Base-by-base conservation (phyloP, 2,113 vertebrate genomes). In the Toxostoma redivivum region DNA sequence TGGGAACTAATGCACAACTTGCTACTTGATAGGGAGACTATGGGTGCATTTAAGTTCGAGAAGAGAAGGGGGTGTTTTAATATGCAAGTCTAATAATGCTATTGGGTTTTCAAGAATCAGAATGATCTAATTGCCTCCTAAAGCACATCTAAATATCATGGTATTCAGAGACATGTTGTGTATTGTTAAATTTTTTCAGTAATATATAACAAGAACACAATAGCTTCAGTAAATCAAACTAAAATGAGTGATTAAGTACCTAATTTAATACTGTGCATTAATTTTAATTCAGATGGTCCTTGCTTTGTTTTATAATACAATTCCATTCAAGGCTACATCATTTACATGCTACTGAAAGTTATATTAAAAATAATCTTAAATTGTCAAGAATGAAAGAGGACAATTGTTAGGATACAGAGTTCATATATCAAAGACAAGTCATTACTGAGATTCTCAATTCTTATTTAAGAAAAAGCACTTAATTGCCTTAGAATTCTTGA, bases 171-270 rank as follows among this genome's bases (percentile, higher is more conserved):
- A 91, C 47, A 24, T 91, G 88, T 95, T 96, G 74, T 96, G 95
- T 96, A 94, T 95, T 92, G 89, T 95, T 97, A 91, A 81, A 54
- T 95, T 96, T 95, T 97, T 97, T 95, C 92, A 77, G 94, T 96
- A 96, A 92, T 94, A 82, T 79, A 96, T 93, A 97, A 97, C 81
- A 81, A 91, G 96, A 97, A 97, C 81, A 97, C 95, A 97, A 97
- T 92, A 95, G 92, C 81, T 88, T 94, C 94, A 85, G 95, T 98
- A 98, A 98, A 98, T 98, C 97, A 98, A 96, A 95, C 86, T 82
- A 87, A 96, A 96, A 97, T 53, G 37, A 97, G 61, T 97, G 94
- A 98, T 97, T 97, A 97, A 97, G 84, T 92, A 91, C 47, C 65
- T 30, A 50, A 92, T 83, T 92, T 91, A 96, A 84, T 81, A 84